Percentiles rank a stretch among this genome's conserved stretches.
Evolutionary conservation across 2,888 invertebrate species (phyloP).

Genomic region (Mimachlamys varia): DNA sequence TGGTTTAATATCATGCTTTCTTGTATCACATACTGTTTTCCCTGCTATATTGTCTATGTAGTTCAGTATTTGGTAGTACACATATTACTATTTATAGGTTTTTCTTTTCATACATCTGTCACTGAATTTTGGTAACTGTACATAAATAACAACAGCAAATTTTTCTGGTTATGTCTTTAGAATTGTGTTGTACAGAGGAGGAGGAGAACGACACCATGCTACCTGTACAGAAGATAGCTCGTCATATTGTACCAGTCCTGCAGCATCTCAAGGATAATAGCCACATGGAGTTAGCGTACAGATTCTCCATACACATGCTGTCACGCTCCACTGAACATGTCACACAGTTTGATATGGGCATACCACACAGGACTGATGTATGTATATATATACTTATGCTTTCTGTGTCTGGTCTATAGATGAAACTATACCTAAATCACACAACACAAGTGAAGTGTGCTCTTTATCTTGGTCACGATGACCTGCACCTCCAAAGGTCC

Average conservation of each 20-base stretch:
- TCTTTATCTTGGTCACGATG: too few relatives aligned
- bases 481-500: too few relatives aligned
- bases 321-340: slow-evolving; percentile 58
- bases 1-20: too few relatives aligned
- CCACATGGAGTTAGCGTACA: slow-evolving; percentile 67
- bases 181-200: slow-evolving; percentile 33
- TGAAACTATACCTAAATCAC: too few relatives aligned
- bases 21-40: too few relatives aligned
- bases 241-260: slow-evolving; percentile 60
- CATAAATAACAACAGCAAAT: neutral
- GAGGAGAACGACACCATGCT: slow-evolving; percentile 32
- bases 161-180: neutral
- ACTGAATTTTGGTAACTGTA: too few relatives aligned
- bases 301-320: slow-evolving; percentile 62
- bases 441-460: too few relatives aligned
- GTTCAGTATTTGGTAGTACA: too few relatives aligned
- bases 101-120: too few relatives aligned
- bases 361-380: slow-evolving; percentile 54
- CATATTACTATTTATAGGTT: too few relatives aligned
- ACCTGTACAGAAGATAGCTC: slow-evolving; percentile 32
- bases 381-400: neutral
- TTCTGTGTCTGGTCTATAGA: neutral
- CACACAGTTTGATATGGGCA: slow-evolving; percentile 63
- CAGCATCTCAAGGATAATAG: slow-evolving; percentile 67
- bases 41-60: too few relatives aligned